Base-by-base conservation (phyloP, 1,140 invertebrate genomes). In the Hypothenemus hampei region DNA sequence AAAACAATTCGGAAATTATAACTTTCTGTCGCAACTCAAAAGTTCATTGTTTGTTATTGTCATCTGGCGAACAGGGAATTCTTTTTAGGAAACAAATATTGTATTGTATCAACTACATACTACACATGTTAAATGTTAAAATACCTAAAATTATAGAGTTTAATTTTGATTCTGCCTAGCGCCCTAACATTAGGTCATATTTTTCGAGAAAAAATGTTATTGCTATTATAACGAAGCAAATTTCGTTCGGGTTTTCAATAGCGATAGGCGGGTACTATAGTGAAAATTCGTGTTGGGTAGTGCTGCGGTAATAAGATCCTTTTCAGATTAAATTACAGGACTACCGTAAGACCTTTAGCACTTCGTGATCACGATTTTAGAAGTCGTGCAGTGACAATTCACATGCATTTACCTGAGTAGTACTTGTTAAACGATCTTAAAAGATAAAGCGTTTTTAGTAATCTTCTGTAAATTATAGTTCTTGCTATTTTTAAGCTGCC, bases 321-420 rank as follows among this genome's bases (percentile, higher is more conserved):
- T 51, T 23, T 33, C 19, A 8, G 55, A 50, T 57, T 24, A 57
- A 57, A 57, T 57, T 57, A 57, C 47, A 57, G 55, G 55, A 57
- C 55, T 57, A 49, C 47, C 23, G 55, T 51, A 50, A 55, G 55
- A 44, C 55, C 55, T 44, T 51, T 57, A 51, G 55, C 55, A 51
- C 55, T 51, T 57, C 55, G 55, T 57, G 55, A 57, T 50, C 55
- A 57, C 55, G 55, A 51, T 52, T 39, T 44, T 18, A 52, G 22
- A 21, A 57, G 55, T 57, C 55, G 55, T 57, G 55, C 55, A 51
- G 21, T 57, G 55, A 57, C 47, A 57, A 57, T 57, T 52, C 33
- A 26, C 52, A 47, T 46, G 52, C 43, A 55, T n/a, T 40, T 47
- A 36, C 10, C 51, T 21, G 8, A 22, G 36, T 19, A 33, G 50